phyloP scores from a whole-genome alignment of 2,113 vertebrate genomes.

The Ictidomys tridecemlineatus region DNA sequence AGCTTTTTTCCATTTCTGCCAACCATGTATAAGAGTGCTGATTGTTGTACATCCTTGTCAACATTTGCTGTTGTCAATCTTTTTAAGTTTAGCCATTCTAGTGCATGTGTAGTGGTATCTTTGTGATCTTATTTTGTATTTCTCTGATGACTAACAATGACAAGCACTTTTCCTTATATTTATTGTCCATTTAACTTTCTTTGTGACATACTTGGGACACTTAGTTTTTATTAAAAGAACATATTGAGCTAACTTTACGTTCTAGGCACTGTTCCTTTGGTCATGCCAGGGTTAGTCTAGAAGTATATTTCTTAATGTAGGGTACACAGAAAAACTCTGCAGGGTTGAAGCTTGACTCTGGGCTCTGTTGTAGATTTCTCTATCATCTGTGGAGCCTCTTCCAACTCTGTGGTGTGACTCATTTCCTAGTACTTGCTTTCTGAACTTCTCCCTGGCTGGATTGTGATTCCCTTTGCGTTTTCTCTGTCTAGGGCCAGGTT shows the following conservation, averaged over 20 bases:
- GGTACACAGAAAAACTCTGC: not conserved
- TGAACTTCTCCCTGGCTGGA: not conserved
- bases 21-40: not conserved
- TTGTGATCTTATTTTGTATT: slow-evolving; percentile 35
- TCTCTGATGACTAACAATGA: slow-evolving; percentile 35
- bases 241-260: not conserved
- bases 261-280: not conserved
- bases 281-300: not conserved
- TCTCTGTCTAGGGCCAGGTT: not conserved
- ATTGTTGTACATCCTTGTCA: slow-evolving; percentile 5
- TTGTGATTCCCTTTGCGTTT: slow-evolving; percentile 6
- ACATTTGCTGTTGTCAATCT: slow-evolving; percentile 52
- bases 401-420: not conserved
- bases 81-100: slow-evolving; percentile 59
- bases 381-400: not conserved
- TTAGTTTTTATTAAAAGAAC: not conserved
- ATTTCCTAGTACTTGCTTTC: not conserved
- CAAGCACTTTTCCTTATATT: not conserved
- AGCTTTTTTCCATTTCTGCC: not conserved
- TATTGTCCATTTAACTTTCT: not conserved
- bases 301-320: not conserved
- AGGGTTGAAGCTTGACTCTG: not conserved
- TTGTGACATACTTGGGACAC: not conserved
- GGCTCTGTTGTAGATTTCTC: not conserved
- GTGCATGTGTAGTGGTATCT: not conserved